These are phyloP conservation scores for Podocnemis expansa DNA, from an alignment of 2,113 vertebrate genomes.

Conservation along the genomic window DNA sequence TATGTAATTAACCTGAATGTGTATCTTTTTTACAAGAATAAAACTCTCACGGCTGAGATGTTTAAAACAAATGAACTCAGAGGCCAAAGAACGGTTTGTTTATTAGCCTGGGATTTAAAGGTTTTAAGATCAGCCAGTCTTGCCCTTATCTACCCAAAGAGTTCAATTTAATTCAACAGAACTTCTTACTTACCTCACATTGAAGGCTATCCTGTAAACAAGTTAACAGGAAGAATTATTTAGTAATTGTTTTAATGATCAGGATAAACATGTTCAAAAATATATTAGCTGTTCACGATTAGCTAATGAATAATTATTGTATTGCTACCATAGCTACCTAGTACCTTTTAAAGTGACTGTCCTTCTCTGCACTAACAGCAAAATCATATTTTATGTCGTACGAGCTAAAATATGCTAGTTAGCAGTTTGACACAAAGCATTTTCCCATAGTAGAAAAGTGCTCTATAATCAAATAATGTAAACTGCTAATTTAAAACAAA, in stretches of 20 bases:
- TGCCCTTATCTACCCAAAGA: constrained; percentile 1
- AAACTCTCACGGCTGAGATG: background rate
- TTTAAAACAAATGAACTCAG: background rate
- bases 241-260: constrained; percentile 41
- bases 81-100: background rate
- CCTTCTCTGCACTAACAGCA: background rate
- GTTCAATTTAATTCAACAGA: constrained; percentile 35
- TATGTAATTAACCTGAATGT: background rate
- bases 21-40: background rate
- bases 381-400: constrained; percentile 36
- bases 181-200: constrained; percentile 22
- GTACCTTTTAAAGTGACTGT: constrained; percentile 38
- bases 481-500: background rate
- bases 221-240: background rate
- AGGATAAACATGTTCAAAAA: constrained; percentile 55
- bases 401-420: constrained; percentile 1
- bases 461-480: background rate
- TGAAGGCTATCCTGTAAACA: constrained; percentile 16
- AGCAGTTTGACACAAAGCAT: constrained; percentile 5
- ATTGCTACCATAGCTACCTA: constrained; percentile 36
- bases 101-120: background rate
- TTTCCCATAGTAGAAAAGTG: background rate
- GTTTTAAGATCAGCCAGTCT: background rate
- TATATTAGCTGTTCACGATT: constrained; percentile 27
- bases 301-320: constrained; percentile 22